A percentile compares a stretch with the other conserved stretches of the same genome.
These are phyloP conservation scores for Phaedon cochleariae DNA, from an alignment of 2,888 invertebrate genomes.

Conservation along the genomic window DNA sequence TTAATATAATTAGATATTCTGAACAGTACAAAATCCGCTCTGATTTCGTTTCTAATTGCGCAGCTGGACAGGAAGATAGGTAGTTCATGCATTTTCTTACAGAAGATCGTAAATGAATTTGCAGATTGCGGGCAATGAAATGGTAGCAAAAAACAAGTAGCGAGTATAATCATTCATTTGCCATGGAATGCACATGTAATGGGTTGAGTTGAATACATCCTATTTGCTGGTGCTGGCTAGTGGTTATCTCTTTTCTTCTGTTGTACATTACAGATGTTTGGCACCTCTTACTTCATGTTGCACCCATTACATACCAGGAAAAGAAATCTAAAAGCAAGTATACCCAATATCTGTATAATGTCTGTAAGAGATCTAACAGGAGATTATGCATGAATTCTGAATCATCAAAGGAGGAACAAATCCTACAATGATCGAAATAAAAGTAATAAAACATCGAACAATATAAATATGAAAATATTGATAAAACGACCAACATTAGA, in stretches of 20 bases:
- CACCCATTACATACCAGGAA: too few relatives aligned
- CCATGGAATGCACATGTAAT: neutral
- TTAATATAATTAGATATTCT: too few relatives aligned
- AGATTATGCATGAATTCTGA: too few relatives aligned
- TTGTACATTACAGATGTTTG: neutral
- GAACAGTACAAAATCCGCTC: neutral
- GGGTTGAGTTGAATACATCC: neutral
- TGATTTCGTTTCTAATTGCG: neutral
- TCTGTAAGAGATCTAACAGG: too few relatives aligned
- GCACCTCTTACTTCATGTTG: neutral
- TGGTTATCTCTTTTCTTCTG: neutral
- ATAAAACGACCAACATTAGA: too few relatives aligned
- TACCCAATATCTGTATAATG: too few relatives aligned
- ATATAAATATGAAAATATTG: too few relatives aligned
- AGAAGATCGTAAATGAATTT: neutral
- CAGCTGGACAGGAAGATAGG: neutral
- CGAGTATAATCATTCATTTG: neutral
- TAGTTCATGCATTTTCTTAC: neutral
- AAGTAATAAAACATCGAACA: too few relatives aligned
- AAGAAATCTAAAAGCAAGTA: too few relatives aligned
- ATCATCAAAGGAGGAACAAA: too few relatives aligned
- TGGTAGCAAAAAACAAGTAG: neutral
- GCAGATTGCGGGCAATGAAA: neutral
- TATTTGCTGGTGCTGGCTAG: neutral
- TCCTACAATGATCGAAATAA: too few relatives aligned